Evolutionary conservation across 1,140 invertebrate species (phyloP).

Genomic region (Druon quercuslanigerum): DNA sequence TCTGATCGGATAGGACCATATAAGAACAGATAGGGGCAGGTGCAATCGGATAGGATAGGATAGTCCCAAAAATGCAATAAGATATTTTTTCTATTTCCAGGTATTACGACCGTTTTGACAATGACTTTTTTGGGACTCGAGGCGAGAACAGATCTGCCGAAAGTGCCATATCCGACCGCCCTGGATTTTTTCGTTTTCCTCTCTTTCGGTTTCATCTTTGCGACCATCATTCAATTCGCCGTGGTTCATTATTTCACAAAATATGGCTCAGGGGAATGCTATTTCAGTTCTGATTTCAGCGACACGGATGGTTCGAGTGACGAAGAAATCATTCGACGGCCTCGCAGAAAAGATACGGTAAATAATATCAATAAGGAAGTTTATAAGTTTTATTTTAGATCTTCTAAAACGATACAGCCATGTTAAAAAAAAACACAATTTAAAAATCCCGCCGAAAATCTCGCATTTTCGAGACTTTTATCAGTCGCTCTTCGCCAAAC

Average conservation of each 20-base stretch:
- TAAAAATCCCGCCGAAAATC: too few species aligned
- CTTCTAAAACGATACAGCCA: too few species aligned
- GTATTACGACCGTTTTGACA: slow-evolving; percentile 90
- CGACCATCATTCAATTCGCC: slow-evolving; percentile 91
- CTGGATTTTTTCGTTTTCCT: slow-evolving; percentile 92
- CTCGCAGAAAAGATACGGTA: slow-evolving; percentile 50
- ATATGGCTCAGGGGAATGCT: slow-evolving; percentile 90
- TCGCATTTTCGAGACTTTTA: too few species aligned
- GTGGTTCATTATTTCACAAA: slow-evolving; percentile 94
- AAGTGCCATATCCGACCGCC: slow-evolving; percentile 91
- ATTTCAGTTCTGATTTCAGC: slow-evolving; percentile 82
- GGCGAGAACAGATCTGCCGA: slow-evolving; percentile 89
- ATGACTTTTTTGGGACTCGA: slow-evolving; percentile 93
- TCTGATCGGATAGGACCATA: too few species aligned
- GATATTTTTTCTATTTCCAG: slow-evolving; percentile 68
- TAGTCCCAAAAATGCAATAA: not conserved
- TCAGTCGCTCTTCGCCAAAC: too few species aligned
- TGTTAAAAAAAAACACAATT: too few species aligned
- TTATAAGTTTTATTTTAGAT: too few species aligned
- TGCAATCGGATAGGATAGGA: too few species aligned
- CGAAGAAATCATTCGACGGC: slow-evolving; percentile 50
- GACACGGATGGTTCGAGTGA: slow-evolving; percentile 66
- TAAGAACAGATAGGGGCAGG: too few species aligned
- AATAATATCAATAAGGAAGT: not conserved
- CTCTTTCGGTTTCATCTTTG: slow-evolving; percentile 91